These are phyloP conservation scores for Drosophila silvestris DNA, from an alignment of 2,888 invertebrate species.

Conservation along the genomic window DNA sequence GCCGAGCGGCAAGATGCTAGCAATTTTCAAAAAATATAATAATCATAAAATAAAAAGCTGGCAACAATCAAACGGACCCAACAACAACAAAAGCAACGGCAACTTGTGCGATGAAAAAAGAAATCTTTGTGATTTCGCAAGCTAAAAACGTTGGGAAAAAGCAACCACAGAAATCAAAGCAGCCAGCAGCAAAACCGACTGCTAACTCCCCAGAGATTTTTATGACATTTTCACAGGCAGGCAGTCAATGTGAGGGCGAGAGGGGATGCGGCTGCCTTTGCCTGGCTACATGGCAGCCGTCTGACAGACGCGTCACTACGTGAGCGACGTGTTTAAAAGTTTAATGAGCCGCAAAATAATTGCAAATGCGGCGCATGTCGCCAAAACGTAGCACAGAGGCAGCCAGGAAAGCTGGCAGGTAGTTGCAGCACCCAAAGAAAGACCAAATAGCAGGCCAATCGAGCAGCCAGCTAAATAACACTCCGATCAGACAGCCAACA, in stretches of 20 bases:
- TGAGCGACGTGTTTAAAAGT: conserved; percentile 84
- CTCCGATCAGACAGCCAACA: conserved; percentile 45
- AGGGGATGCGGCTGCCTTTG: conserved; percentile 31
- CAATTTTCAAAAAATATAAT: conserved; percentile 72
- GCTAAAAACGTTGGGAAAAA: conserved; percentile 71
- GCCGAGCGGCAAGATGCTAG: conserved; percentile 47
- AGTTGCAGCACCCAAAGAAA: conserved; percentile 40
- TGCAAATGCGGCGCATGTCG: conserved; percentile 79
- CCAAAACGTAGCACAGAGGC: conserved; percentile 68
- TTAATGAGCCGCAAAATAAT: conserved; percentile 83
- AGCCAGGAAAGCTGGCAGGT: conserved; percentile 33
- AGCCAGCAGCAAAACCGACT: conserved; percentile 61
- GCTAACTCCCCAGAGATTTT: conserved; percentile 80
- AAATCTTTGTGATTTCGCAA: conserved; percentile 77
- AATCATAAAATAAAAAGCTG: conserved; percentile 76
- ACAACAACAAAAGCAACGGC: conserved; percentile 22
- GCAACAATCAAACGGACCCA: conserved; percentile 57
- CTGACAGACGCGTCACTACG: conserved; percentile 81
- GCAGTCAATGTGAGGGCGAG: conserved; percentile 26
- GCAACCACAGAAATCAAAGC: conserved; percentile 70
- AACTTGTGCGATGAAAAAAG: conserved; percentile 70
- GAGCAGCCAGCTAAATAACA: conserved; percentile 19
- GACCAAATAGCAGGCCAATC: conserved; percentile 41
- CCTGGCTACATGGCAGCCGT: conserved; percentile 72
- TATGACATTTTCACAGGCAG: conserved; percentile 76